Base-by-base conservation (phyloP, 2,113 vertebrate species). In the Lophius piscatorius region DNA sequence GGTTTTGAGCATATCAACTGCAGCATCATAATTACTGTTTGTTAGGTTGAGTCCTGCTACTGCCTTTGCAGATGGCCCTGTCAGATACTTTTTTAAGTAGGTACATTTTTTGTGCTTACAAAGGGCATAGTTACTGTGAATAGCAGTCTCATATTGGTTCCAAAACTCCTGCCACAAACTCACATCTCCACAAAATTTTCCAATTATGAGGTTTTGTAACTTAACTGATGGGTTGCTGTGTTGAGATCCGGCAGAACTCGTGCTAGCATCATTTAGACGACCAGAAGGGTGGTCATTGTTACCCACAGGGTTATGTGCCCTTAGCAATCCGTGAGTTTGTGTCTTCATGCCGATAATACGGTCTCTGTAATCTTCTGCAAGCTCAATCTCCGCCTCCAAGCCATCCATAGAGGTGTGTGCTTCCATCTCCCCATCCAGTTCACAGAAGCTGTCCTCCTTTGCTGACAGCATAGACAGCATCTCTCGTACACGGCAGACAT, bases 131-230 rank as follows among this genome's bases (percentile, higher is more conserved):
- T 44, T 46, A 4, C 9, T 1, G 18, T 63, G 20, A 35, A 50
- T 41, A 23, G 14, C 24, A 29, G 35, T 31, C 14, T 60, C 22
- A 42, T n/a, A 39, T 7, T 39, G 40, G 20, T 38, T 39, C n/a
- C 54, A 59, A 50, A 51, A 28, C 7, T 59, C 41, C 21, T 46
- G 40, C 56, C 41, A 59, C n/a, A 36, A 35, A 29, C 56, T 45
- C 16, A 46, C 31, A 35, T 59, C 41, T 45, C 40, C 41, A 2
- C 18, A 23, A 6, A 40, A 55, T 14, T 40, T 57, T 0, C 44
- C 14, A 2, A 34, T 44, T 12, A 33, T 33, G 2, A 57, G 18
- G 16, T 44, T 42, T 6, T n/a, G n/a, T n/a, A n/a, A n/a, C n/a
- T n/a, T n/a, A n/a, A n/a, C n/a, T n/a, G n/a, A n/a, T n/a, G n/a